Evolutionary conservation across 1,140 invertebrate genomes (phyloP).

Genomic region (Dolichoris vasculosae): DNA sequence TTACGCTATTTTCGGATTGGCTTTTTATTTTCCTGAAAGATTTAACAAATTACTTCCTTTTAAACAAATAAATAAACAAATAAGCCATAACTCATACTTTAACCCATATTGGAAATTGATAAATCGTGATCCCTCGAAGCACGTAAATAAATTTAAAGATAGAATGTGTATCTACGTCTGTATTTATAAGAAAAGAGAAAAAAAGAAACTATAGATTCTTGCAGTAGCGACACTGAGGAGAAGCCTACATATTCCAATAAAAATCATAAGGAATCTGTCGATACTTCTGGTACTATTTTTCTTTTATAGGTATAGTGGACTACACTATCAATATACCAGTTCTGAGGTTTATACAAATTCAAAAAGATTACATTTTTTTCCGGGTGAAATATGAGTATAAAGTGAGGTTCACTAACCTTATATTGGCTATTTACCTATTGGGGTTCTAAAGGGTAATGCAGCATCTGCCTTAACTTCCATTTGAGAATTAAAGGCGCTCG

Average conservation of each 20-base stretch:
- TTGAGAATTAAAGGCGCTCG: background rate
- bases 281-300: background rate
- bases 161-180: too few species aligned
- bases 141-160: background rate
- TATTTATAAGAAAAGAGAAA: too few species aligned
- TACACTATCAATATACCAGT: background rate
- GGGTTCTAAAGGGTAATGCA: background rate
- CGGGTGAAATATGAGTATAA: background rate
- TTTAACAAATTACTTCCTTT: constrained; percentile 68
- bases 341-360: background rate
- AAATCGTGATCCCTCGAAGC: constrained; percentile 43
- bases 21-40: constrained; percentile 60
- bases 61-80: too few species aligned
- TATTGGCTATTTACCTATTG: constrained; percentile 8
- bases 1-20: constrained; percentile 59
- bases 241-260: background rate
- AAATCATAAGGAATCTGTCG: background rate
- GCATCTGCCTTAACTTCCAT: background rate
- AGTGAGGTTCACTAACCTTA: background rate
- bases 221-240: too few species aligned
- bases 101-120: constrained; percentile 36
- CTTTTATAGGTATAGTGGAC: background rate
- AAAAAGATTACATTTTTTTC: background rate
- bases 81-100: too few species aligned
- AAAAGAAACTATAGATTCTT: too few species aligned